These are phyloP conservation scores for Andrena hattorfiana DNA, from an alignment of 2,888 invertebrate species.

Conservation along the genomic window DNA sequence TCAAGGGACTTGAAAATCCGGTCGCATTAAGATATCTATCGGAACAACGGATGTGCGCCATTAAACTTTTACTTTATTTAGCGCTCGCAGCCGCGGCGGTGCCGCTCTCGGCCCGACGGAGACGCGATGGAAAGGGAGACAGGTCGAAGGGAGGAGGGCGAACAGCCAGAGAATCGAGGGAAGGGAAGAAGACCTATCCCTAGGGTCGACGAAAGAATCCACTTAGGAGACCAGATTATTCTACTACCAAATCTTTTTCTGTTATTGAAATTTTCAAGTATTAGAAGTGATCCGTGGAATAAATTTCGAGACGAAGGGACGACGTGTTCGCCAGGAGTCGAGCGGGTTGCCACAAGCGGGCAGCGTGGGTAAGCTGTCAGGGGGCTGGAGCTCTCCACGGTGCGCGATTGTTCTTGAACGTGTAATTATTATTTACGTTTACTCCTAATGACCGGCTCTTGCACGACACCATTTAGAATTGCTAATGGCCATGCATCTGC, in stretches of 20 bases:
- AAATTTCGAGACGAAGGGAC: neutral
- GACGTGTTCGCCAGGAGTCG: neutral
- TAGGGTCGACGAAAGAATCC: conserved; percentile 14
- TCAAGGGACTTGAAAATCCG: conserved; percentile 84
- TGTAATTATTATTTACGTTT: conserved; percentile 80
- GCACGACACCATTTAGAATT: conserved; percentile 76
- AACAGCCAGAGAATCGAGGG: neutral
- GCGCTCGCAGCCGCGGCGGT: conserved; percentile 66
- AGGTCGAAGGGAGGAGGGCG: conserved; percentile 26
- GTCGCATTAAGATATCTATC: conserved; percentile 85
- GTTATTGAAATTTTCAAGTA: too few species aligned
- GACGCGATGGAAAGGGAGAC: conserved; percentile 40
- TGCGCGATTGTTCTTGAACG: conserved; percentile 73
- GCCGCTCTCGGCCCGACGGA: conserved; percentile 35
- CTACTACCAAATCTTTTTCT: too few species aligned
- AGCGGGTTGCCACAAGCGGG: neutral
- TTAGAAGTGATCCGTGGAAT: too few species aligned
- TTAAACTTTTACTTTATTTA: conserved; percentile 84
- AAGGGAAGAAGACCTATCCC: neutral
- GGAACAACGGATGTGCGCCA: conserved; percentile 84
- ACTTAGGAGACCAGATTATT: neutral
- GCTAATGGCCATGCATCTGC: conserved; percentile 73
- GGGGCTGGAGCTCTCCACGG: conserved; percentile 45
- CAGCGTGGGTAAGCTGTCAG: conserved; percentile 20
- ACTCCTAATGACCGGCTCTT: conserved; percentile 70